Evolutionary conservation across 2,113 vertebrate genomes (phyloP).

Genomic region (Girardinichthys multiradiatus): DNA sequence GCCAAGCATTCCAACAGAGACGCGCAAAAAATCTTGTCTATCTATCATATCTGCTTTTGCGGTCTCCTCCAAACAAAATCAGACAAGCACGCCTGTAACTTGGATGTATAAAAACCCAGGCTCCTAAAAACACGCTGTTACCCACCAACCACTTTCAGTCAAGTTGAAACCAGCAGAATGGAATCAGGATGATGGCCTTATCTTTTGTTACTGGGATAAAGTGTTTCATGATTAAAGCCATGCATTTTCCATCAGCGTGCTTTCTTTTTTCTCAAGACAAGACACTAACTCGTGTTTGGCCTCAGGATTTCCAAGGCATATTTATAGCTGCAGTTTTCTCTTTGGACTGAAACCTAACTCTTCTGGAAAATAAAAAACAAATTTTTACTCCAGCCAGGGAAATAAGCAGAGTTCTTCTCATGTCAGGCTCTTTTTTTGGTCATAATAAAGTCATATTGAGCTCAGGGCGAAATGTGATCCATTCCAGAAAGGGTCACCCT

Average conservation of each 20-base stretch:
- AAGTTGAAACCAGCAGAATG: conserved; percentile 35
- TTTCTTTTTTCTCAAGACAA: conserved; percentile 33
- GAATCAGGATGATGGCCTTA: conserved; percentile 32
- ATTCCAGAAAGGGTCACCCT: conserved; percentile 20
- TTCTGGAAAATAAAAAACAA: conserved; percentile 41
- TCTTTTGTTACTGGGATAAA: conserved; percentile 32
- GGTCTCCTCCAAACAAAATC: conserved; percentile 27
- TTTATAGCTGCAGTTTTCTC: conserved; percentile 37
- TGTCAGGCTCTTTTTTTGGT: conserved; percentile 23
- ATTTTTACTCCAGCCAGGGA: conserved; percentile 13
- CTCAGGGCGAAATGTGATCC: conserved; percentile 8
- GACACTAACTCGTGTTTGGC: conserved; percentile 38
- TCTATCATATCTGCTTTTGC: conserved; percentile 32
- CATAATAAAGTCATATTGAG: conserved; percentile 11
- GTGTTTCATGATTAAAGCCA: conserved; percentile 40
- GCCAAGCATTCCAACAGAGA: conserved; percentile 17
- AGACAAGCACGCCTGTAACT: conserved; percentile 13
- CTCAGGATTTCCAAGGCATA: conserved; percentile 25
- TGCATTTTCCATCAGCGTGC: conserved; percentile 37
- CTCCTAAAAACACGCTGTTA: conserved; percentile 9
- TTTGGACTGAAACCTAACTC: conserved; percentile 35
- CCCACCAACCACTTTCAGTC: conserved; percentile 8
- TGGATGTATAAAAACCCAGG: conserved; percentile 1
- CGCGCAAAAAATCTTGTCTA: conserved; percentile 14
- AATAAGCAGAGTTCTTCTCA: conserved; percentile 2